phyloP scores from a whole-genome alignment of 1,140 invertebrate species.

The Micrasema longulum region DNA sequence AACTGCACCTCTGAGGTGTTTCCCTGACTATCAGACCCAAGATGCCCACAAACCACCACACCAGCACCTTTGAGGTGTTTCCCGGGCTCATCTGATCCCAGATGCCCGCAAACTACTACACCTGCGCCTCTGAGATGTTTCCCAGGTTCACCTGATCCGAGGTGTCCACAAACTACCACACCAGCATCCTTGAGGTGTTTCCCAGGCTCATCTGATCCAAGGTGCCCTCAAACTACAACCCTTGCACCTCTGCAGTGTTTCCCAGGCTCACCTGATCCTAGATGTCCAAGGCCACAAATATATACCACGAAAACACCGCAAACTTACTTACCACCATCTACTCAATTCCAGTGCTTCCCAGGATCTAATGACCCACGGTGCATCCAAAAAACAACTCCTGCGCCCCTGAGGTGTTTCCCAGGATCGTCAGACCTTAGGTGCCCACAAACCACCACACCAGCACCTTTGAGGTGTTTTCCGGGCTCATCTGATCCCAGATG shows the following conservation, averaged over 20 bases:
- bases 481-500: too few species aligned
- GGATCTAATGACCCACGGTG: too few species aligned
- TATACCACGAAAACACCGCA: too few species aligned
- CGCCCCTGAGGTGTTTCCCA: too few species aligned
- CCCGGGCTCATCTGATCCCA: constrained; percentile 58
- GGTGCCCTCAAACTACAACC: constrained; percentile 55
- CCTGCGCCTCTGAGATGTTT: constrained; percentile 56
- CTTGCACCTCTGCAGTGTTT: constrained; percentile 58
- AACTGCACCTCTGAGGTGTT: constrained; percentile 52
- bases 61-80: constrained; percentile 47
- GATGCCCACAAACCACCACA: constrained; percentile 55
- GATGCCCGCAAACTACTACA: constrained; percentile 56
- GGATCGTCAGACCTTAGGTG: too few species aligned
- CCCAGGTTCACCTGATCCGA: constrained; percentile 60
- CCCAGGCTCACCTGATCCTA: constrained; percentile 45
- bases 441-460: too few species aligned
- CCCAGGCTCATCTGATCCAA: constrained; percentile 57
- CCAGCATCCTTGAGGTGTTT: constrained; percentile 58
- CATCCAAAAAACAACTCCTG: too few species aligned
- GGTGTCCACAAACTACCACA: constrained; percentile 57
- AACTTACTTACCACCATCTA: too few species aligned
- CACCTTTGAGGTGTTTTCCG: too few species aligned
- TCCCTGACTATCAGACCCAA: constrained; percentile 58
- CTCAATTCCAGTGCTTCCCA: too few species aligned
- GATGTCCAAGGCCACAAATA: too few species aligned